phyloP scores from a whole-genome alignment of 2,888 invertebrate genomes.

The Cryptocheilus praepositus region DNA sequence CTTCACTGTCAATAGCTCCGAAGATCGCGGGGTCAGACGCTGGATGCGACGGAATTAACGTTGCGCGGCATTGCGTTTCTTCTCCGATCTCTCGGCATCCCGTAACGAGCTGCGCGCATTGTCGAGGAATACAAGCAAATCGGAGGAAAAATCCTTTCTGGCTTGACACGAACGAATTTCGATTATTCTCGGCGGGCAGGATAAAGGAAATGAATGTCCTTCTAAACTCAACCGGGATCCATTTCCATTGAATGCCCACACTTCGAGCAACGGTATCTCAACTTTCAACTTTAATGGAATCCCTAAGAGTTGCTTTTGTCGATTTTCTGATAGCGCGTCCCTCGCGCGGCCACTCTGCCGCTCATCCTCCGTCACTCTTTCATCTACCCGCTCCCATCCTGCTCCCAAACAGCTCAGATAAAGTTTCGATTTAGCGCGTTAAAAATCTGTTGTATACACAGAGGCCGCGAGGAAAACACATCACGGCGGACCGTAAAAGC shows the following conservation, averaged over 20 bases:
- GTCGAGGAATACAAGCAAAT: not conserved
- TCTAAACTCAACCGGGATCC: conserved; percentile 17
- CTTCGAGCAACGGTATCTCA: conserved; percentile 30
- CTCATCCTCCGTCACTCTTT: not conserved
- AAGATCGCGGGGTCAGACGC: too few species aligned
- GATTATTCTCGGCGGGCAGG: conserved; percentile 13
- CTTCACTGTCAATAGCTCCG: too few species aligned
- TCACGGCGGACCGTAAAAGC: too few species aligned
- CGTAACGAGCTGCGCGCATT: not conserved
- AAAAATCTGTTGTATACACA: conserved; percentile 13
- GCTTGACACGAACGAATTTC: conserved; percentile 12
- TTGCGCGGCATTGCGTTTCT: conserved; percentile 34
- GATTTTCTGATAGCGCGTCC: conserved; percentile 22
- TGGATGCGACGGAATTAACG: conserved; percentile 24
- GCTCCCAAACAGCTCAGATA: conserved; percentile 10
- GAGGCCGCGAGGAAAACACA: too few species aligned
- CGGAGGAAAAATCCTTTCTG: conserved; percentile 14
- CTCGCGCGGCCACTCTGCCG: not conserved
- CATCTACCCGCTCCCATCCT: not conserved
- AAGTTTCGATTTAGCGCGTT: conserved; percentile 29
- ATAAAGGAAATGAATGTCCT: conserved; percentile 13
- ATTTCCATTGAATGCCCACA: conserved; percentile 32
- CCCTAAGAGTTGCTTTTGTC: conserved; percentile 38
- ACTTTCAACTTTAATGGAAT: conserved; percentile 47
- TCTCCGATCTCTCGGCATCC: not conserved